Base-by-base conservation (phyloP, 2,113 vertebrate genomes). In the Daubentonia madagascariensis region DNA sequence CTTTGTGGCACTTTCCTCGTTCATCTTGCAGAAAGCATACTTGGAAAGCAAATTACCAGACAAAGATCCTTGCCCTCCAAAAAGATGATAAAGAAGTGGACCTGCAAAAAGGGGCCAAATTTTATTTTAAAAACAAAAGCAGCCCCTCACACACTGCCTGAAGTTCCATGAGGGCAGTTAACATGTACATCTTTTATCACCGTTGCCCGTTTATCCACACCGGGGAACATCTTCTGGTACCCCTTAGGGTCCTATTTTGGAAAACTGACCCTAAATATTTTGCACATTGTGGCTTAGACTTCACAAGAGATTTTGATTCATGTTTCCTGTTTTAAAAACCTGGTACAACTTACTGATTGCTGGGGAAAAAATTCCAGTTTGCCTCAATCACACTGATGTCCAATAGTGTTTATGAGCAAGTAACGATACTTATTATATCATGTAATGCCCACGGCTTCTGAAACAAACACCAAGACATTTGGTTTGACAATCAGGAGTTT, bases 261-360 rank as follows among this genome's bases (percentile, higher is more conserved):
- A 94, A 92, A 80, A 54, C 16, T 61, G 83, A 54, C 48, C 37
- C 8, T 25, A 72, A 73, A 57, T 89, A 59, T 88, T 83, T 94
- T 81, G 22, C 4, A 75, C 40, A 84, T 32, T 94, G 43, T 78
- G 8, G 65, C 32, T 92, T 76, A 81, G 35, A 48, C 32, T 93
- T 86, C 61, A 84, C 75, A 89, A 20, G 9, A 48, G 16, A 79
- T 83, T 97, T 89, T 96, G 80, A 61, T 68, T 94, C 65, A 45
- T 57, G 48, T 84, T 95, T 90, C 52, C 13, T 76, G 12, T 70
- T 93, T 85, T 30, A 28, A 86, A 93, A 94, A 48, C 67, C 72
- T 76, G 50, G 54, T 81, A 40, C 6, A 59, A 61, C 3, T 37
- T 91, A 48, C 20, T 72, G 48, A 89, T 57, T 91, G 18, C 50